Base-by-base conservation (phyloP, 2,888 invertebrate species). In the Ophion ellenae region DNA sequence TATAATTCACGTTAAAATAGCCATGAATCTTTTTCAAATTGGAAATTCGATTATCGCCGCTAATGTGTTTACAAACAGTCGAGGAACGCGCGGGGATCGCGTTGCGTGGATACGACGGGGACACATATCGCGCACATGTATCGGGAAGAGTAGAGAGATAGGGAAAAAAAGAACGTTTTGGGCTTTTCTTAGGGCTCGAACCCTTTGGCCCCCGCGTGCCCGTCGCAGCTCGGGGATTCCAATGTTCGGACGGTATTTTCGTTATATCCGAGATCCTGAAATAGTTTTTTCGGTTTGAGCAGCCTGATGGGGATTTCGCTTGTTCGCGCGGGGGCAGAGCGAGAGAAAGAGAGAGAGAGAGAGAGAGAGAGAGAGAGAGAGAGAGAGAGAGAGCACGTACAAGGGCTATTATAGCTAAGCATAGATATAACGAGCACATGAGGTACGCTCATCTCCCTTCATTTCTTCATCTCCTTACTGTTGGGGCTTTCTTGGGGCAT, bases 241-340 rank as follows among this genome's bases (percentile, higher is more conserved):
- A 88, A 90, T 88, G 86, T 87, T 90, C 84, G 86, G 85, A 87
- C 87, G 53, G 84, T 83, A 81, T 81, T 83, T 81, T 86, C 83
- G 80, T 80, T 74, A 28, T 75, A 81, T 70, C 87, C 81, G 85
- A 84, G 83, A 70, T 91, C 90, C 90, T 92, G 91, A 91, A 93
- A 93, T 93, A 93, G 93, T 93, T 92, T 89, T 83, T 87, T 69
- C 61, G 9, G 45, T 63, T 61, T 45, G 40, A 40, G 32, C 32
- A 47, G 28, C 61, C 28, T 45, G 82, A 79, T 76, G 77, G 81
- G 74, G 73, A 67, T 74, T 83, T 74, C 61, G 61, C 61, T 82
- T 69, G 67, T 85, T 75, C 53, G 78, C 86, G 87, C 86, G 84
- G 88, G 85, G 81, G 63, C 79, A 87, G 64, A 53, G 81, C 79